Base-by-base conservation (phyloP, 2,888 invertebrate genomes). In the Eupelmus urozonus region DNA sequence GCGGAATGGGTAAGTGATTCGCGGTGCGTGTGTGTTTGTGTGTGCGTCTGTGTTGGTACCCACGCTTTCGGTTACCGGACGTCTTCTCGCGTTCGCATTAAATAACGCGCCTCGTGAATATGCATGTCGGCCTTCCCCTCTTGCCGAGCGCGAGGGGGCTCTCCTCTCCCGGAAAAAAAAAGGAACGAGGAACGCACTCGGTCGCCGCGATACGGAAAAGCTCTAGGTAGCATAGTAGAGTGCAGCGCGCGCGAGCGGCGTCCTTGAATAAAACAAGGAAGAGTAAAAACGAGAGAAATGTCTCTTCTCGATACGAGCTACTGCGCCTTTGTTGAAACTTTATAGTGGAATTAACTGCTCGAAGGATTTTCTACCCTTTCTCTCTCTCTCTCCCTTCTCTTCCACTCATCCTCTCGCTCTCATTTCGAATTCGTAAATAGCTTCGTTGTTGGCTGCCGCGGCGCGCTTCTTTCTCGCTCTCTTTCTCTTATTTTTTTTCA, bases 31-130 rank as follows among this genome's bases (percentile, higher is more conserved):
- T 20, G 34, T 16, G 20, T 29, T 23, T 20, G 23, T n/a, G n/a
- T n/a, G 5, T 18, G 60, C 59, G 59, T 66, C 42, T 20, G 34
- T 16, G 20, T 29, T 23, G n/a, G 23, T 11, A n/a, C 63, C 20
- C 59, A 1, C 49, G 63, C 75, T 66, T 78, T 78, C 49, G 67
- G 78, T 71, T 42, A 60, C 76, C 71, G 79, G 79, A 72, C 76
- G 81, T 82, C 82, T 83, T 81, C 79, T 80, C 80, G 80, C 74
- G 79, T 80, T 77, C 72, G 82, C 81, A 82, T 83, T 84, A 83
- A 85, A 85, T 85, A 85, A 85, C 83, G 79, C 81, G 80, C 81
- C 81, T 81, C 82, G 83, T 85, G 85, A 86, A 84, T 85, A 85
- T 85, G 84, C 82, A 84, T 85, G 82, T 51, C 51, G 65, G 55